A percentile compares a stretch with the other conserved stretches of the same genome.
Evolutionary conservation across 2,113 vertebrate species (phyloP).

Genomic region (Stictonetta naevosa): DNA sequence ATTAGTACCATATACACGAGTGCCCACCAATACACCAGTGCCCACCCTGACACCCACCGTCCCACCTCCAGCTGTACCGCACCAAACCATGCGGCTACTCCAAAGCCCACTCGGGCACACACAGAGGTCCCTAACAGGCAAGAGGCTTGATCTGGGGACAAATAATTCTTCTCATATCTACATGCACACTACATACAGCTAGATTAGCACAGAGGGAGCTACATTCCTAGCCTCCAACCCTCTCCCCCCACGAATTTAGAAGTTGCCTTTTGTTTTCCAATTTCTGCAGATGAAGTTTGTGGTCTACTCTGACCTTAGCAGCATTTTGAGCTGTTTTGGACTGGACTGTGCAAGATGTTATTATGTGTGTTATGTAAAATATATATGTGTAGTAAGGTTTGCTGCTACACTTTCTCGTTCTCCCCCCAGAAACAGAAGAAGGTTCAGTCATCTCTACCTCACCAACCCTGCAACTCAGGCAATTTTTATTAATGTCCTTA

Average conservation of each 20-base stretch:
- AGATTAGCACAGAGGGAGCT: neutral
- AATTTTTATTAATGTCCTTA: neutral
- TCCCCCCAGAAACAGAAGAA: neutral
- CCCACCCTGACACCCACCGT: neutral
- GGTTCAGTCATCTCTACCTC: neutral
- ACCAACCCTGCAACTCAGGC: neutral
- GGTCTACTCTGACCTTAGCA: neutral
- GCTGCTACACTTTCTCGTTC: neutral
- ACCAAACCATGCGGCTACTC: rapidly evolving
- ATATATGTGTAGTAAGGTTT: neutral
- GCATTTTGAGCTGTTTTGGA: neutral
- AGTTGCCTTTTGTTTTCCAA: neutral
- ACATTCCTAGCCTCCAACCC: neutral
- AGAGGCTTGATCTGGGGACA: neutral
- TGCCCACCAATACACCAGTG: neutral
- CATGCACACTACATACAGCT: neutral
- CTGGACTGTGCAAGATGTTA: neutral
- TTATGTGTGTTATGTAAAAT: neutral
- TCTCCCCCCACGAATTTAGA: neutral
- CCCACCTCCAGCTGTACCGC: neutral
- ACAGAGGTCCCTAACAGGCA: rapidly evolving
- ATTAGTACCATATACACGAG: too few relatives aligned
- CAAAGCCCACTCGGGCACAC: rapidly evolving
- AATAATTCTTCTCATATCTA: neutral
- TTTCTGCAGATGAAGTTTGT: neutral